A percentile compares a stretch with the other conserved stretches of the same genome.
These are phyloP conservation scores for Virgularia gustaviana DNA, from an alignment of 92 coral and sea anemone species.

Conservation along the genomic window DNA sequence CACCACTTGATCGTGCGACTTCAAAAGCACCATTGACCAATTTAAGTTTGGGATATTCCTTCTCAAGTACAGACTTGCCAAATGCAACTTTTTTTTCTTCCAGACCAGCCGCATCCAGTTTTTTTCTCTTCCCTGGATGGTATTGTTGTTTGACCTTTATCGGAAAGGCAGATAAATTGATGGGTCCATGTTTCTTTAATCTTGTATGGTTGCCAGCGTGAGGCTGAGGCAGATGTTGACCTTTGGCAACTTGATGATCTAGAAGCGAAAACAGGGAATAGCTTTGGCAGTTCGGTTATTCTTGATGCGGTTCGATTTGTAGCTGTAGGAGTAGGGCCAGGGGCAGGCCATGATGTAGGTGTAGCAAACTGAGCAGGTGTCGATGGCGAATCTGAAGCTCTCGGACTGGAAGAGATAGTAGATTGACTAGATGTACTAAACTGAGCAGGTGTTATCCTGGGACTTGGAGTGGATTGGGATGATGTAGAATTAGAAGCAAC, in stretches of 20 bases:
- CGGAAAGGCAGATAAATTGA: slow-evolving; percentile 40
- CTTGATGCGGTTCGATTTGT: too few relatives aligned
- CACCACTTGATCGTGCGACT: slow-evolving; percentile 29
- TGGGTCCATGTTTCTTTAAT: slow-evolving; percentile 54
- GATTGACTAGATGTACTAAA: too few relatives aligned
- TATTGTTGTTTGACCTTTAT: slow-evolving; percentile 25
- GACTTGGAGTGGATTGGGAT: too few relatives aligned
- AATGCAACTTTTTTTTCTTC: slow-evolving; percentile 52
- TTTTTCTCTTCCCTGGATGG: slow-evolving; percentile 45
- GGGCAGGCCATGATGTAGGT: too few relatives aligned
- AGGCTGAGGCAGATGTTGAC: not conserved
- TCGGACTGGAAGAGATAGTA: too few relatives aligned
- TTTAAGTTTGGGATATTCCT: slow-evolving; percentile 38
- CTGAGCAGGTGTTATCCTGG: too few relatives aligned
- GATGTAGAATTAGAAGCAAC: not conserved
- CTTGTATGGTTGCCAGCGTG: slow-evolving; percentile 21
- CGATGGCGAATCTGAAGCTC: too few relatives aligned
- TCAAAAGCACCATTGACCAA: slow-evolving; percentile 34
- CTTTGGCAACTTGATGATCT: slow-evolving; percentile 1
- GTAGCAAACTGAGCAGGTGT: too few relatives aligned
- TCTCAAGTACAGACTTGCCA: slow-evolving; percentile 26
- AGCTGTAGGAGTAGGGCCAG: too few relatives aligned
- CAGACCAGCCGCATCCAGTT: slow-evolving; percentile 39
- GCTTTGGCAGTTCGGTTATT: too few relatives aligned
- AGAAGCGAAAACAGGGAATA: too few relatives aligned